Percentiles rank a stretch among this genome's conserved stretches.
Evolutionary conservation across 2,797 vertebrate genomes (phyloP).

Genomic region (Ateles fusciceps): DNA sequence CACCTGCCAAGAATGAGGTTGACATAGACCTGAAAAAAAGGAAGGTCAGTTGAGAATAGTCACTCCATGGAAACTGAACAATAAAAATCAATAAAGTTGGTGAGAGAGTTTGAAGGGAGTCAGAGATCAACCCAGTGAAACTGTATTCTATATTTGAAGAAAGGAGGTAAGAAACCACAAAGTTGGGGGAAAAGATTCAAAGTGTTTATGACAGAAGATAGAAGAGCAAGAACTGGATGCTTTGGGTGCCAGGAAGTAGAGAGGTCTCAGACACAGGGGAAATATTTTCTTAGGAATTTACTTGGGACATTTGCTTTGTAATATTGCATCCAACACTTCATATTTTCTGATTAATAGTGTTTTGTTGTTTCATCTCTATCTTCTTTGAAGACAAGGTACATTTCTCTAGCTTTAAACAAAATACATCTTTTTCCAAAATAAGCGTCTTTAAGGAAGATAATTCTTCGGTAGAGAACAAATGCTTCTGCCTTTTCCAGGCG

Average conservation of each 20-base stretch:
- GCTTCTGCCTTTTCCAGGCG: not conserved
- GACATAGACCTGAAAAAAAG: not conserved
- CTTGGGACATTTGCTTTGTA: not conserved
- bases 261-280: not conserved
- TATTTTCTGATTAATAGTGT: not conserved
- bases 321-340: not conserved
- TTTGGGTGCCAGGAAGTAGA: not conserved
- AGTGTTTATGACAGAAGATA: not conserved
- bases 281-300: not conserved
- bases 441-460: not conserved
- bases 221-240: not conserved
- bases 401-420: constrained; percentile 31
- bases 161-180: not conserved
- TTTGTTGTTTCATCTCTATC: not conserved
- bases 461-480: constrained; percentile 20
- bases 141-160: not conserved
- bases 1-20: not conserved
- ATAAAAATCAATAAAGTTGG: not conserved
- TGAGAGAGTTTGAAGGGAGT: not conserved
- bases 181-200: not conserved
- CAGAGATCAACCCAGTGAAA: not conserved
- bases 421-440: not conserved
- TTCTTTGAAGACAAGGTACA: not conserved
- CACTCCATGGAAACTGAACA: not conserved
- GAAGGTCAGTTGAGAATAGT: not conserved